Base-by-base conservation (phyloP, 2,113 vertebrate species). In the Tetrao urogallus region DNA sequence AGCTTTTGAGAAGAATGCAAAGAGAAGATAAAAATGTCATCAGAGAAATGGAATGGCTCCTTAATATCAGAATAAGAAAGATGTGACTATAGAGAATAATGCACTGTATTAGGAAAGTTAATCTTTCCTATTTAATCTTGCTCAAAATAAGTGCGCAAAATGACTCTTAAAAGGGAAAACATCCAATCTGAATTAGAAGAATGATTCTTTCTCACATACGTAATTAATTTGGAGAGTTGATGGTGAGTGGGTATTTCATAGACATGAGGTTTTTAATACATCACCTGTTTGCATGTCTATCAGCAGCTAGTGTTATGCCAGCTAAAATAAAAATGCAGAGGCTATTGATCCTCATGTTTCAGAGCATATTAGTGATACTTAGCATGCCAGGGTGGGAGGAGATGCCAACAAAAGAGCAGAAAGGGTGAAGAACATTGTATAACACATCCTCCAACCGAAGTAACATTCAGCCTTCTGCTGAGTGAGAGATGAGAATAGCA, bases 21-120 rank as follows among this genome's bases (percentile, higher is more conserved):
- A 84, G 64, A 83, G 45, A 92, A 85, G 43, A 88, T 88, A 83
- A 95, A 95, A 93, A 88, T 69, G 71, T 72, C 84, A 93, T 57
- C 58, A 43, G 10, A 48, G 84, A 91, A 89, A 89, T 61, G 4
- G 40, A 87, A 90, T 71, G 24, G 52, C 85, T 94, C 65, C 58
- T 75, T 86, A 73, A 82, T 74, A 63, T 66, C 30, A 65, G 38
- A 66, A 91, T 64, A 83, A 88, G 69, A 70, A 78, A 73, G 25
- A 88, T 88, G 63, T 18, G 17, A 28, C 47, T 63, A 6, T 16
- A 80, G 47, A 61, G 76, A 74, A 69, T 77, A 91, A 89, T 28
- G 52, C 14, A 85, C 24, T n/a, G 5, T 4, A 15, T 86, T 71
- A 84, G 77, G 75, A 77, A 93, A 67, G 65, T 81, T 54, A 54